phyloP scores from a whole-genome alignment of 2,113 vertebrate genomes.

The Hydrolagus affinis region DNA sequence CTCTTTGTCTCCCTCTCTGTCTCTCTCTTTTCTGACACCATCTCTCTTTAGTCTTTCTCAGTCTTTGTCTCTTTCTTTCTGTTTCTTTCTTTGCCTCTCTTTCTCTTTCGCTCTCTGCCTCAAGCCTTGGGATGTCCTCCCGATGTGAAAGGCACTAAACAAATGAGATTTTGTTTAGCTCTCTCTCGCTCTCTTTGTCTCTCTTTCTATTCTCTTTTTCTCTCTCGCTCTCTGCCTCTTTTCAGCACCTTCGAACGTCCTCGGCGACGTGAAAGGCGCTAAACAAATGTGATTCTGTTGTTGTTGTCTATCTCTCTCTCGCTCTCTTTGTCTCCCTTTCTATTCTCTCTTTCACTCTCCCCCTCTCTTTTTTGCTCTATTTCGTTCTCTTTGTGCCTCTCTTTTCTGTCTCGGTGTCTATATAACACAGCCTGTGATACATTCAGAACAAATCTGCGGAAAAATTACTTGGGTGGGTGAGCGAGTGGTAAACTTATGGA shows the following conservation, averaged over 20 bases:
- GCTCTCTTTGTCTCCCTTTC: neutral
- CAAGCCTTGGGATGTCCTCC: too few species aligned
- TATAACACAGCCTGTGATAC: too few species aligned
- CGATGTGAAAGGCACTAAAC: too few species aligned
- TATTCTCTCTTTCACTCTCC: neutral
- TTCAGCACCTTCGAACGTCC: neutral
- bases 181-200: neutral
- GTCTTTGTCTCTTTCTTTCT: too few species aligned
- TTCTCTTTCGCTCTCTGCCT: neutral
- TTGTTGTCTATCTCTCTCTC: neutral
- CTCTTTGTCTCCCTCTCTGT: neutral
- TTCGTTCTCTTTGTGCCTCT: neutral
- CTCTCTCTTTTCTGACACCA: neutral
- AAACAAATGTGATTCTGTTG: too few species aligned
- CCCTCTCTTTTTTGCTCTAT: neutral
- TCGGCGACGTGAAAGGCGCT: too few species aligned
- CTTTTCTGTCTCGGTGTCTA: neutral
- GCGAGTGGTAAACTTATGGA: too few species aligned
- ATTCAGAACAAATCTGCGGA: too few species aligned
- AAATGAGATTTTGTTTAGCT: neutral
- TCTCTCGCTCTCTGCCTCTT: neutral
- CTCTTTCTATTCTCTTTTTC: neutral
- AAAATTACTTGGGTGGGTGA: too few species aligned
- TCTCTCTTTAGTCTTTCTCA: neutral
- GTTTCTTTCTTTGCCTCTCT: neutral